Conservation (phyloP, 2,113 vertebrate genomes). For the Pteropus alecto region DNA sequence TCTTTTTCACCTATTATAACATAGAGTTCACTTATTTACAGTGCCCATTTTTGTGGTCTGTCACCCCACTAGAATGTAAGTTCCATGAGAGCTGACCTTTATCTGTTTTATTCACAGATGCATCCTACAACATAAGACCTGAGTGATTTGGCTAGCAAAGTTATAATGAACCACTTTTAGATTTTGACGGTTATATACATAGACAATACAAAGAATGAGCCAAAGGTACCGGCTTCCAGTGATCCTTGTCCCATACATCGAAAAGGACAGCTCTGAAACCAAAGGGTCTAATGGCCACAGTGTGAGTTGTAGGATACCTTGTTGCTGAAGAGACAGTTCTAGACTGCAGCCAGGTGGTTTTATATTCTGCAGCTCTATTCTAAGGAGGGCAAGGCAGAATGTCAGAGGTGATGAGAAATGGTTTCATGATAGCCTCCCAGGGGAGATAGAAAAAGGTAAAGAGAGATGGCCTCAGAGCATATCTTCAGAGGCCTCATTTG, state of each 20-base stretch:
- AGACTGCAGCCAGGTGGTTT: not conserved
- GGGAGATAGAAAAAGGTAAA: not conserved
- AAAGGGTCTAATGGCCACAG: not conserved
- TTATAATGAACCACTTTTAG: not conserved
- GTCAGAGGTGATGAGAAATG: not conserved
- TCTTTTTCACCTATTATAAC: not conserved
- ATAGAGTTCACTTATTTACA: not conserved
- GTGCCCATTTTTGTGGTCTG: not conserved
- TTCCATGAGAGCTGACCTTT: not conserved
- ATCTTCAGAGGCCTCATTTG: not conserved
- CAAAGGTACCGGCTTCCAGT: not conserved
- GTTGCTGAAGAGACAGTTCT: not conserved
- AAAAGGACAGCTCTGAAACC: not conserved
- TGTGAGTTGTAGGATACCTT: not conserved
- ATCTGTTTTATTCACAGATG: not conserved
- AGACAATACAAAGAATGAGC: not conserved
- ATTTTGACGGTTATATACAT: not conserved
- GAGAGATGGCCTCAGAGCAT: not conserved
- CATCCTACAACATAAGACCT: not conserved
- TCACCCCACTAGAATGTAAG: not conserved
- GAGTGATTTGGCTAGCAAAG: not conserved
- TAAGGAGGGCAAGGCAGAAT: not conserved
- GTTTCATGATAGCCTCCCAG: not conserved
- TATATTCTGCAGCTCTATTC: not conserved
- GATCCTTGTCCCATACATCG: not conserved